Evolutionary conservation across 92 coral and sea anemone genomes (phyloP).

Genomic region (Epizoanthus fatuus): DNA sequence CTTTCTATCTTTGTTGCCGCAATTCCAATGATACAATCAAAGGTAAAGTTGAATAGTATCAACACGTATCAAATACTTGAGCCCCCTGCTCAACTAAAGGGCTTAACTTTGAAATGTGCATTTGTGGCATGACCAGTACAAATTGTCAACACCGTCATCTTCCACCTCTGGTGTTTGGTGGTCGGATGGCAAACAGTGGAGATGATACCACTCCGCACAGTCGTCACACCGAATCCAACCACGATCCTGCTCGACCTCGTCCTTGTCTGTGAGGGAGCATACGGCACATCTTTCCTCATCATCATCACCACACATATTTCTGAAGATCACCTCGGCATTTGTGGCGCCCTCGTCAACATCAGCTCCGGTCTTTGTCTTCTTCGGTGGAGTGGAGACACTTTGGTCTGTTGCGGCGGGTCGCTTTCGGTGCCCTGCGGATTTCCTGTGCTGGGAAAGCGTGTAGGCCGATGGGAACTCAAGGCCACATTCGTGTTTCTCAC

Average conservation of each 20-base stretch:
- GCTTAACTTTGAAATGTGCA: no score
- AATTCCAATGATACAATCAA: no score
- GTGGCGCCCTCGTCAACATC: background rate
- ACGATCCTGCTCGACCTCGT: slow-evolving; percentile 7
- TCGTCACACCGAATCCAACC: background rate
- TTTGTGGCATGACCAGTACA: no score
- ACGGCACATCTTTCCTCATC: background rate
- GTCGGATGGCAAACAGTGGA: slow-evolving; percentile 6
- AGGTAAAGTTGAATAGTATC: background rate
- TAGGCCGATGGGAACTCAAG: slow-evolving; percentile 35
- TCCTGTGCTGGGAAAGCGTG: slow-evolving; percentile 31
- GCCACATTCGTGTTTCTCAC: slow-evolving; percentile 4
- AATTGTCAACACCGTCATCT: background rate
- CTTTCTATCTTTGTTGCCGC: slow-evolving; percentile 1
- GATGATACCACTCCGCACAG: background rate
- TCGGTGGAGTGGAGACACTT: slow-evolving; percentile 6
- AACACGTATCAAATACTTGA: background rate
- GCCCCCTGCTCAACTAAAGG: background rate
- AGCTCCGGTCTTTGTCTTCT: background rate
- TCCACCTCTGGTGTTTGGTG: slow-evolving; percentile 1
- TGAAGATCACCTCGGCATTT: background rate
- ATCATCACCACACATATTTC: background rate
- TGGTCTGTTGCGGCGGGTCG: background rate
- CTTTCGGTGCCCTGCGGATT: background rate
- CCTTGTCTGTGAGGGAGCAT: background rate